phyloP scores from a whole-genome alignment of 2,888 invertebrate genomes.

The Cancer borealis region DNA sequence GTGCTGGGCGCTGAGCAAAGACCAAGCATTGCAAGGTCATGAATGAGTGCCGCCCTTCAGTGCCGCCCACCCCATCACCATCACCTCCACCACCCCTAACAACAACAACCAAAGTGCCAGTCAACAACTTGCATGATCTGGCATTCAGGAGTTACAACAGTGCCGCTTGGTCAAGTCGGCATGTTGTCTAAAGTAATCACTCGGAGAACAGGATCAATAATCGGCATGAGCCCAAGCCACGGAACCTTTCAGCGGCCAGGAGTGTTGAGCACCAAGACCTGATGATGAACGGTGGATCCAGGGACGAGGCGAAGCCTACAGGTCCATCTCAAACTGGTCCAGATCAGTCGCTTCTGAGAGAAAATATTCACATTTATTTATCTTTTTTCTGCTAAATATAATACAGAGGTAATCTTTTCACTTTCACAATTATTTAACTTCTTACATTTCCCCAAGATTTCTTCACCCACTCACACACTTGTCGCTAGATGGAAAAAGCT shows the following conservation, averaged over 20 bases:
- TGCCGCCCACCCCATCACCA: not conserved
- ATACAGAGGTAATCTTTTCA: too few relatives aligned
- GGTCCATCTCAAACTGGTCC: constrained; percentile 73
- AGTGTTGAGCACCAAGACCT: constrained; percentile 43
- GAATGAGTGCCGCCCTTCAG: constrained; percentile 23
- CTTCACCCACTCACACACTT: too few relatives aligned
- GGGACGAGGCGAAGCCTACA: constrained; percentile 55
- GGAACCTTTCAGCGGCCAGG: constrained; percentile 12
- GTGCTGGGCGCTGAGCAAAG: constrained; percentile 41
- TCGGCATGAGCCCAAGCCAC: constrained; percentile 35
- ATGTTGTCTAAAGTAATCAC: constrained; percentile 35
- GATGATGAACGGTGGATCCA: constrained; percentile 30
- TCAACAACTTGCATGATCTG: not conserved
- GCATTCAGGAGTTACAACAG: constrained; percentile 39
- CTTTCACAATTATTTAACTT: too few relatives aligned
- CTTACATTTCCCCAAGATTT: too few relatives aligned
- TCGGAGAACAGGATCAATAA: constrained; percentile 31
- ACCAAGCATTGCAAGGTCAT: constrained; percentile 25
- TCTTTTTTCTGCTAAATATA: not conserved
- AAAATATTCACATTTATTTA: not conserved
- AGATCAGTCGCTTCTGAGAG: constrained; percentile 58
- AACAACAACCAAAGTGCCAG: constrained; percentile 7
- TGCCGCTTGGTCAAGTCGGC: constrained; percentile 4
- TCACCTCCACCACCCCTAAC: not conserved
- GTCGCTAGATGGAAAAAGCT: too few relatives aligned